Percentiles rank a stretch among this genome's conserved stretches.
Conservation (phyloP, 2,113 vertebrate genomes). For the Noturus placidus region DNA sequence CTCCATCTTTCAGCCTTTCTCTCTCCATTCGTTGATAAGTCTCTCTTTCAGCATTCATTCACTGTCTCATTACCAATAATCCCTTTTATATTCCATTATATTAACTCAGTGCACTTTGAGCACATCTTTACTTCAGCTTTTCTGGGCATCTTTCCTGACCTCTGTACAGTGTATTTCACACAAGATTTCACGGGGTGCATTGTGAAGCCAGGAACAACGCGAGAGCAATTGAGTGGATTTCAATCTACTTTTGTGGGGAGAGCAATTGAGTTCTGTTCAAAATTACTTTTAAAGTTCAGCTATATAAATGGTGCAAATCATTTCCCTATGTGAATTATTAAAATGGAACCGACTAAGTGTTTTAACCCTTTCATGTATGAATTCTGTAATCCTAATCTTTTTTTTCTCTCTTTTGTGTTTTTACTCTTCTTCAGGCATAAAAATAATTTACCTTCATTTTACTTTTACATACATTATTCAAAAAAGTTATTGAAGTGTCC, state of each 20-base stretch:
- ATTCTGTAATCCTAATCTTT: no score
- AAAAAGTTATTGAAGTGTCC: no score
- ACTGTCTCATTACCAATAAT: not conserved
- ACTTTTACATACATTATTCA: no score
- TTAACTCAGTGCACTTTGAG: not conserved
- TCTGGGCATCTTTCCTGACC: not conserved
- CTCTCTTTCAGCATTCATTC: not conserved
- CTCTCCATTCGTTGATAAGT: not conserved
- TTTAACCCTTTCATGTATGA: not conserved
- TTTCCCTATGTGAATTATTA: not conserved
- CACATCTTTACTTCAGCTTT: not conserved
- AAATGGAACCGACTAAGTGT: not conserved
- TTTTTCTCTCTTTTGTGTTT: no score
- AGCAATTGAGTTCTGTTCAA: not conserved
- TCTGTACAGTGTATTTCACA: not conserved
- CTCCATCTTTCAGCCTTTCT: not conserved
- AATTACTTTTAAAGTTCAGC: constrained; percentile 9
- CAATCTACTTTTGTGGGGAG: no score
- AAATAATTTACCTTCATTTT: no score
- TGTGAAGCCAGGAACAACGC: constrained; percentile 2
- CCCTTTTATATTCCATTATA: not conserved
- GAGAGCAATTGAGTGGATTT: not conserved
- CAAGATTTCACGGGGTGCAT: not conserved
- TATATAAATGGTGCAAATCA: not conserved
- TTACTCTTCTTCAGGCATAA: no score